phyloP scores from a whole-genome alignment of 2,113 vertebrate genomes.

The Columba janthina region DNA sequence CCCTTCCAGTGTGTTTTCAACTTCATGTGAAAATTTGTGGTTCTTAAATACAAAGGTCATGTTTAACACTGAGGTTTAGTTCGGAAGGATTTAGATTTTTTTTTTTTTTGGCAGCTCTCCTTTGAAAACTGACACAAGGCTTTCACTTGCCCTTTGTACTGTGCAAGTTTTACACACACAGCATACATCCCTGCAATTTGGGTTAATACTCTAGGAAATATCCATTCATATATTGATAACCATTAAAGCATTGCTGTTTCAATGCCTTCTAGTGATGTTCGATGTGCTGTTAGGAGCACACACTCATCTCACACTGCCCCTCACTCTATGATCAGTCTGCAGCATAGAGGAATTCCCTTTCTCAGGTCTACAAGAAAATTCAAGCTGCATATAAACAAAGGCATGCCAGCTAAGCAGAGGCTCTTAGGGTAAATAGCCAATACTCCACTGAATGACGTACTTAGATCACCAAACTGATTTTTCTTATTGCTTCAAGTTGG shows the following conservation, averaged over 20 bases:
- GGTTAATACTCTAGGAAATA: conserved; percentile 25
- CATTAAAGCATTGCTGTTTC: conserved; percentile 26
- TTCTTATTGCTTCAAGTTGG: neutral
- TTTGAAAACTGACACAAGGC: conserved; percentile 1
- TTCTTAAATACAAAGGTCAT: conserved; percentile 45
- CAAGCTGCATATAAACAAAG: neutral
- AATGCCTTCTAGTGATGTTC: neutral
- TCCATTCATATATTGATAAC: neutral
- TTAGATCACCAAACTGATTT: neutral
- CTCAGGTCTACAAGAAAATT: neutral
- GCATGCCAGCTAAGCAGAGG: neutral
- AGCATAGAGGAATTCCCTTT: neutral
- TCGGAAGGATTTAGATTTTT: neutral
- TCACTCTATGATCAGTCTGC: neutral
- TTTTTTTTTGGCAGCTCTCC: neutral
- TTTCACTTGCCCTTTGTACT: neutral
- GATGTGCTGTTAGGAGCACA: neutral
- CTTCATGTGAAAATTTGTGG: conserved; percentile 25
- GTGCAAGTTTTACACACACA: neutral
- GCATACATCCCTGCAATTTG: neutral
- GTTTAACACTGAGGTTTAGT: conserved; percentile 22
- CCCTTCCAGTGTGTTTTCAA: conserved; percentile 60
- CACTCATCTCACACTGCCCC: neutral
- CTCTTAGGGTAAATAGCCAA: neutral
- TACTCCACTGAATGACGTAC: conserved; percentile 7